Conservation (phyloP, 2,888 invertebrate species). For the Autographa pulchrina region DNA sequence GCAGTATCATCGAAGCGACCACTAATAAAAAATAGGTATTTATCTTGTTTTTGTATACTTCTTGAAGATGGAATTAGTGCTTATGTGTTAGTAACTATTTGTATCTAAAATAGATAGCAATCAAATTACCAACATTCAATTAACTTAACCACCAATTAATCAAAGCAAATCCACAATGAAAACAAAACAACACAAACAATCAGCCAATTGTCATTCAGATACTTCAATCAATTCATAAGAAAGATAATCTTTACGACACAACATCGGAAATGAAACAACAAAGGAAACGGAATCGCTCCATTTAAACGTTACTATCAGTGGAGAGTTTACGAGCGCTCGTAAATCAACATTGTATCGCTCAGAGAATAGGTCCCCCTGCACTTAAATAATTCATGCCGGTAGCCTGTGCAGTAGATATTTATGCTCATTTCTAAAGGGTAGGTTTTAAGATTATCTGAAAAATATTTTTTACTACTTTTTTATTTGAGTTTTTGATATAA, state of each 20-base stretch:
- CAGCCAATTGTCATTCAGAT: constrained; percentile 48
- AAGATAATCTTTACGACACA: constrained; percentile 57
- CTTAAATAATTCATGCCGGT: constrained; percentile 69
- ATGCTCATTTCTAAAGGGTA: constrained; percentile 21
- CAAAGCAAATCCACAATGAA: constrained; percentile 9
- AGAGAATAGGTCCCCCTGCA: constrained; percentile 62
- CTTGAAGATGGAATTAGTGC: neutral
- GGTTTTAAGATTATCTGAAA: neutral
- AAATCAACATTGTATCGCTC: constrained; percentile 63
- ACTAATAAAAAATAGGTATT: too few relatives aligned
- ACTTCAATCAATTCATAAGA: constrained; percentile 59
- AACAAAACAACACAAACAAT: constrained; percentile 30
- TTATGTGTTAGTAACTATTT: neutral
- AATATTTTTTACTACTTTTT: neutral
- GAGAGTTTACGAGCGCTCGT: constrained; percentile 61
- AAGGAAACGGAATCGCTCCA: constrained; percentile 55
- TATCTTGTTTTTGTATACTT: neutral
- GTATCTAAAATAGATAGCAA: neutral
- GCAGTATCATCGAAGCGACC: too few relatives aligned
- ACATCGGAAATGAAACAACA: constrained; percentile 62
- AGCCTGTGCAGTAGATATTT: constrained; percentile 47
- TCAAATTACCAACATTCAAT: neutral
- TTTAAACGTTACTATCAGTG: constrained; percentile 58
- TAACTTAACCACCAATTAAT: constrained; percentile 5
- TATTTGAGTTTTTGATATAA: neutral